Evolutionary conservation across 2,797 vertebrate species (phyloP).

Genomic region (Lophius americanus): DNA sequence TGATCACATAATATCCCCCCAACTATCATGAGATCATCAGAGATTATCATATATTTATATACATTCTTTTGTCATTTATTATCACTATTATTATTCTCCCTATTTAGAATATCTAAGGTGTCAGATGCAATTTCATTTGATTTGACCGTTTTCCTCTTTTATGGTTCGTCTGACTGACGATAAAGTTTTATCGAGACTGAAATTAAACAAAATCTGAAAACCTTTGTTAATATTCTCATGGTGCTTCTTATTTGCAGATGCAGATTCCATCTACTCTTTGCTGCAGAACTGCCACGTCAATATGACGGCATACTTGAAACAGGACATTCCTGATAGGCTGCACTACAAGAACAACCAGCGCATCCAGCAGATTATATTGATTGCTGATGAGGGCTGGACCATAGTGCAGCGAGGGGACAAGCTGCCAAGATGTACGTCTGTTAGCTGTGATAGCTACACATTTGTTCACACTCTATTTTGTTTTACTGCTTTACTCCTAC

Average conservation of each 20-base stretch:
- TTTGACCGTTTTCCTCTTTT: too few relatives aligned
- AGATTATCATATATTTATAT: not conserved
- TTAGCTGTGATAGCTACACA: not conserved
- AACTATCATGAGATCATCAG: not conserved
- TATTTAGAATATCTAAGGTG: too few relatives aligned
- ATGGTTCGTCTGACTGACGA: too few relatives aligned
- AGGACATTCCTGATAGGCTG: conserved; percentile 87
- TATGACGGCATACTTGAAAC: conserved; percentile 90
- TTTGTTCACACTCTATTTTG: not conserved
- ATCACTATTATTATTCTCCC: too few relatives aligned
- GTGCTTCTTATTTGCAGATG: conserved; percentile 73
- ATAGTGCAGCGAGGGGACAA: conserved; percentile 81
- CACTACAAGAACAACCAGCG: conserved; percentile 88
- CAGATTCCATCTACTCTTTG: conserved; percentile 69
- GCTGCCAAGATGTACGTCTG: conserved; percentile 79
- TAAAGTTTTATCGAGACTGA: not conserved
- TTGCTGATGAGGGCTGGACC: conserved; percentile 96
- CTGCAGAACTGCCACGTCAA: conserved; percentile 82
- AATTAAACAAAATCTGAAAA: not conserved
- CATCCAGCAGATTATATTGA: conserved; percentile 89
- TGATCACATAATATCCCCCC: too few relatives aligned
- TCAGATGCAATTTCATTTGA: too few relatives aligned
- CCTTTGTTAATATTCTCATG: not conserved
- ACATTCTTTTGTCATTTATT: too few relatives aligned
- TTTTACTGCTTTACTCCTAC: not conserved